These are phyloP conservation scores for Gorsachius magnificus DNA, from an alignment of 2,797 vertebrate species.

Conservation along the genomic window DNA sequence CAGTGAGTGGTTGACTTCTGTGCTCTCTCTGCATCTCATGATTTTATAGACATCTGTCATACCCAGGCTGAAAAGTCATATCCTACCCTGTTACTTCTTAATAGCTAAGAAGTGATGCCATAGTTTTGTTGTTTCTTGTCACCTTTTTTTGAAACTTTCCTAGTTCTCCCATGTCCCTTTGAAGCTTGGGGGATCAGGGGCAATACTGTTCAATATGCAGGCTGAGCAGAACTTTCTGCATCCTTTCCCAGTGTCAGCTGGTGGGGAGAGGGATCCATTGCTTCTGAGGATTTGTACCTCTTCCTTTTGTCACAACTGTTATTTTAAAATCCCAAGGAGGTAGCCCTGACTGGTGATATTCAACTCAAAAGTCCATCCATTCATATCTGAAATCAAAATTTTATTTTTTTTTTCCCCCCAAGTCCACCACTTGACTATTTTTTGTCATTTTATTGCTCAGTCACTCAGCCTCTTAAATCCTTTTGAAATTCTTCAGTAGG, in stretches of 20 bases:
- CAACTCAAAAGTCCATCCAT: neutral
- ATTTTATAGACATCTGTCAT: neutral
- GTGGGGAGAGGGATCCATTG: accelerated
- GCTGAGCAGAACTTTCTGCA: neutral
- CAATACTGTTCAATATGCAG: accelerated
- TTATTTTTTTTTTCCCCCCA: too few relatives aligned
- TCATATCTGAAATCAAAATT: neutral
- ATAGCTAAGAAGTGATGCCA: neutral
- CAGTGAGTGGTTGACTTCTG: accelerated
- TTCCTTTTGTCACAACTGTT: neutral
- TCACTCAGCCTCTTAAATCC: neutral
- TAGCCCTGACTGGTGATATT: neutral
- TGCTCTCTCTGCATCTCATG: neutral
- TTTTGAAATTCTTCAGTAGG: neutral
- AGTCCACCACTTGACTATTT: neutral
- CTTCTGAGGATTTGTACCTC: neutral
- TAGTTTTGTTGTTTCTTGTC: neutral
- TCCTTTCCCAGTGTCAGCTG: neutral
- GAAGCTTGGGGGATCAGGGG: neutral
- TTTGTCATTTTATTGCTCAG: neutral
- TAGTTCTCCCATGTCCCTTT: neutral
- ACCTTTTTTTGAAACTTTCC: neutral
- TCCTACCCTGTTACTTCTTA: neutral
- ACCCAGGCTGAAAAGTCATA: neutral
- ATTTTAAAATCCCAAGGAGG: neutral